These are phyloP conservation scores for Platycnemis pennipes DNA, from an alignment of 2,888 invertebrate genomes.

Conservation along the genomic window DNA sequence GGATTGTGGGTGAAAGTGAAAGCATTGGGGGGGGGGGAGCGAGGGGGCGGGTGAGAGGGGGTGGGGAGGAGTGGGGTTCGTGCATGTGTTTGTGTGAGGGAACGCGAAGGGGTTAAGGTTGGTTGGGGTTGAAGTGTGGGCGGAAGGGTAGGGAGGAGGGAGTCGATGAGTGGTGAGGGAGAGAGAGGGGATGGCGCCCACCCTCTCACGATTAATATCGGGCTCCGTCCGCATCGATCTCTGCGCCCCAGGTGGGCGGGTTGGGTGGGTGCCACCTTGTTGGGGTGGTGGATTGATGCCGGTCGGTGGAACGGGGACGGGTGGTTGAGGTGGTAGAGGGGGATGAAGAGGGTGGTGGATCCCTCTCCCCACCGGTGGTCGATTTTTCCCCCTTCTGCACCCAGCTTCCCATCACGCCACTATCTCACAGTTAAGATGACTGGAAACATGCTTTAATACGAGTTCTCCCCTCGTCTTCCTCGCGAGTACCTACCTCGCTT, in stretches of 20 bases:
- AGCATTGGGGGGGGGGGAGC: neutral
- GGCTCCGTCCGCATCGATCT: neutral
- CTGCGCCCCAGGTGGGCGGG: slow-evolving; percentile 44
- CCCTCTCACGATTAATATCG: slow-evolving; percentile 52
- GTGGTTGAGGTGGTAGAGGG: neutral
- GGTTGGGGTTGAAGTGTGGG: neutral
- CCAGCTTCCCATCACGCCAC: neutral
- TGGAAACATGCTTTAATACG: slow-evolving; percentile 16
- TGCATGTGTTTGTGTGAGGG: too few relatives aligned
- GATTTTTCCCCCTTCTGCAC: neutral
- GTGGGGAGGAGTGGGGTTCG: neutral
- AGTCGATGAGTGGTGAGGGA: neutral
- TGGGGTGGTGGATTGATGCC: too few relatives aligned
- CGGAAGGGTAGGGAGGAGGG: too few relatives aligned
- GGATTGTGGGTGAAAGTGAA: neutral
- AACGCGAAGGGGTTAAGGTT: too few relatives aligned
- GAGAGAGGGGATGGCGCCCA: neutral
- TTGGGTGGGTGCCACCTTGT: neutral
- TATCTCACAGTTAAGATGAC: slow-evolving; percentile 24
- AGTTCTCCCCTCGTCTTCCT: neutral
- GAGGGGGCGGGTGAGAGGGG: too few relatives aligned
- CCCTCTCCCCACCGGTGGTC: neutral
- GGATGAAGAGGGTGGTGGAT: neutral
- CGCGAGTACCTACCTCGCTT: neutral
- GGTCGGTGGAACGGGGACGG: neutral